These are phyloP conservation scores for Eunapius fragilis DNA, from an alignment of 37 sponge, comb jelly and placozoan species.

Conservation along the genomic window DNA sequence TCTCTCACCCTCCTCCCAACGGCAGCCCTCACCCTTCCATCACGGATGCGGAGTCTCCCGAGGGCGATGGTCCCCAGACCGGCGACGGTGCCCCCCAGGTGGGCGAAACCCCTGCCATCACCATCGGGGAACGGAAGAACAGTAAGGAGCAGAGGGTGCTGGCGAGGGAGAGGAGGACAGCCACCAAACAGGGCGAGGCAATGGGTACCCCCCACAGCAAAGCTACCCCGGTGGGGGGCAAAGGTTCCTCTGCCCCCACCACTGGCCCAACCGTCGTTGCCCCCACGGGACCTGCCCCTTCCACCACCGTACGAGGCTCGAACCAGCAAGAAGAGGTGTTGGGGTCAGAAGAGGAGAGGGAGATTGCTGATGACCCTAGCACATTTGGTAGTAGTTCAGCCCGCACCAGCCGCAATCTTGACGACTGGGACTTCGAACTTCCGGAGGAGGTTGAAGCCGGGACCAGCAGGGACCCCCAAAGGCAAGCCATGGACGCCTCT, in stretches of 20 bases:
- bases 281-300: not conserved
- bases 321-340: not conserved
- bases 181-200: not conserved
- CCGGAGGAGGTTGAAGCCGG: not conserved
- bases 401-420: not conserved
- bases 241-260: not conserved
- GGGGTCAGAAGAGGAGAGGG: not conserved
- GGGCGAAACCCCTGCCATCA: not conserved
- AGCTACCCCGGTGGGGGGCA: not conserved
- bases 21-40: not conserved
- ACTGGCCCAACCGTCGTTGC: not conserved
- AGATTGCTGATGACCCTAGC: not conserved
- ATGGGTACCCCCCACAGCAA: not conserved
- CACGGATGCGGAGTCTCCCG: not conserved
- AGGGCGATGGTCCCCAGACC: not conserved
- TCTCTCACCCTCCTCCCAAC: not conserved
- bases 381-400: not conserved
- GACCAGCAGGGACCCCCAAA: slow-evolving; percentile 10
- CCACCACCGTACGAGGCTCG: no score
- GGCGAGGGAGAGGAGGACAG: not conserved
- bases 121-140: not conserved
- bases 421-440: not conserved
- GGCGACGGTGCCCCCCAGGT: not conserved
- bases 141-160: not conserved
- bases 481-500: slow-evolving; percentile 9